These are phyloP conservation scores for Rutilus rutilus DNA, from an alignment of 2,113 vertebrate species.

Conservation along the genomic window DNA sequence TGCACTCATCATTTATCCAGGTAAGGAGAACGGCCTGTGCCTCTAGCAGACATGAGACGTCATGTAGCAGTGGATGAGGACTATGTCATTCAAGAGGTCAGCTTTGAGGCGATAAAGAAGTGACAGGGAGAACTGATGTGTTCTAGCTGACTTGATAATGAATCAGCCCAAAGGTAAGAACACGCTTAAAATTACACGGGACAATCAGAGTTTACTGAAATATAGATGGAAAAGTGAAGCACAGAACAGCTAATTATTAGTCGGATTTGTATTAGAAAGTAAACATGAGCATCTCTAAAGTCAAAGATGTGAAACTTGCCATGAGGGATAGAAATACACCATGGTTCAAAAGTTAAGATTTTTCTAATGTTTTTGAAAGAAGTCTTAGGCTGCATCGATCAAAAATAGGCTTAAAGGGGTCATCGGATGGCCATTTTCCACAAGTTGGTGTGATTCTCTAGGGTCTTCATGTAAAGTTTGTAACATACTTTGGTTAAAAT, in stretches of 20 bases:
- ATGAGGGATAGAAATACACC: background rate
- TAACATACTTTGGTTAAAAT: too few species aligned
- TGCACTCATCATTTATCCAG: constrained; percentile 56
- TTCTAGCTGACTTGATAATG: background rate
- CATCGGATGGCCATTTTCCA: too few species aligned
- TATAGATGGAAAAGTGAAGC: too few species aligned
- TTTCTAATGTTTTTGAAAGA: background rate
- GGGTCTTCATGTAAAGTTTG: too few species aligned
- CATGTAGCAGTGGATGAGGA: background rate
- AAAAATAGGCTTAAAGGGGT: background rate
- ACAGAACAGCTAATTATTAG: too few species aligned
- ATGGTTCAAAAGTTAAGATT: background rate
- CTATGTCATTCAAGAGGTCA: constrained; percentile 11
- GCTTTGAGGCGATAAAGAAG: constrained; percentile 20
- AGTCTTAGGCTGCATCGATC: background rate
- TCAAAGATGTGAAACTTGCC: background rate
- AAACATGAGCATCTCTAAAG: background rate
- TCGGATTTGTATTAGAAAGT: background rate
- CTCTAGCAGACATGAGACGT: constrained; percentile 37
- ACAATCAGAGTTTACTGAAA: background rate
- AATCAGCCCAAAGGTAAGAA: background rate
- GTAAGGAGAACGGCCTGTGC: constrained; percentile 33
- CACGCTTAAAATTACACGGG: background rate
- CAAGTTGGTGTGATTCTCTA: too few species aligned
- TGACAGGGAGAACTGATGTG: background rate